Conservation (phyloP, 2,113 vertebrate species). For the Ceuthmochares aereus region DNA sequence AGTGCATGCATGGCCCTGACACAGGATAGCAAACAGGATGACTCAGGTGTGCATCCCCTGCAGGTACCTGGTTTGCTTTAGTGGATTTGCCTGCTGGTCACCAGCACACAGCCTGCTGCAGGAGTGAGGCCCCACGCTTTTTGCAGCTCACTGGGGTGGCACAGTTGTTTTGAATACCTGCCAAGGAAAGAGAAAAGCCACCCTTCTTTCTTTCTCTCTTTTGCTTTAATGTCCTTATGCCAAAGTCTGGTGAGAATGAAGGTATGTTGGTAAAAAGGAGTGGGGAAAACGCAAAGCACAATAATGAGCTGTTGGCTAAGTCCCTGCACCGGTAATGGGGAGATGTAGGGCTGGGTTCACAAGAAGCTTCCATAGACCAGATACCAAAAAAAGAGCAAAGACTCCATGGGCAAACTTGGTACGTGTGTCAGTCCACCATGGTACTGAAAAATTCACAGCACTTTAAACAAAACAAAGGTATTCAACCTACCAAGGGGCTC, state of each 20-base stretch:
- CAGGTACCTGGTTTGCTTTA: not conserved
- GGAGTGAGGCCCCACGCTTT: not conserved
- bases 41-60: not conserved
- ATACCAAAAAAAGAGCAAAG: not conserved
- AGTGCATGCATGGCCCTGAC: not conserved
- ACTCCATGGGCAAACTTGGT: not conserved
- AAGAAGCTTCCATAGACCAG: not conserved
- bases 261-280: not conserved
- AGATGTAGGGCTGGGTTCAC: not conserved
- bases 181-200: not conserved
- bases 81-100: not conserved
- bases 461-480: not conserved
- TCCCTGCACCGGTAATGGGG: not conserved
- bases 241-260: not conserved
- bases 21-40: not conserved
- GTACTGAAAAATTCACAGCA: not conserved
- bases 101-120: not conserved
- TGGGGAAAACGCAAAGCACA: not conserved
- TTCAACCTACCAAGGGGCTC: not conserved
- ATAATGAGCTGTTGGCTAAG: not conserved
- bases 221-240: not conserved
- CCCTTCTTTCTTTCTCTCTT: not conserved
- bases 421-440: rapidly evolving
- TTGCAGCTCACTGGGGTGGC: not conserved
- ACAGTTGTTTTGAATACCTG: not conserved